phyloP scores from a whole-genome alignment of 92 coral and sea anemone species.

The Epizoanthus ramosus region DNA sequence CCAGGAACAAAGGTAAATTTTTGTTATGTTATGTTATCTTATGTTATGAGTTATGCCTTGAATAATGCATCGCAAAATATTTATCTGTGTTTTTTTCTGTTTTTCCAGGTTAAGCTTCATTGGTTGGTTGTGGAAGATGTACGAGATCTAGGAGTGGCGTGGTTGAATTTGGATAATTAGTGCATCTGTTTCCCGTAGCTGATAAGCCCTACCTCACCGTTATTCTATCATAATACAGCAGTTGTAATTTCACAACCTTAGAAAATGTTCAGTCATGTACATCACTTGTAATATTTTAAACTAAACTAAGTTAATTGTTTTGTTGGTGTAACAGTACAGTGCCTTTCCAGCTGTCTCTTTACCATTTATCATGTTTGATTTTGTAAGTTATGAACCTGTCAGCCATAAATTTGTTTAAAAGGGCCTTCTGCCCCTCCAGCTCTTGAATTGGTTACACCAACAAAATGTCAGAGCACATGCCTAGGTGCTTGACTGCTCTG shows the following conservation, averaged over 20 bases:
- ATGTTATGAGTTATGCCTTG: not conserved
- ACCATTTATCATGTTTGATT: not conserved
- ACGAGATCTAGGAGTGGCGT: not conserved
- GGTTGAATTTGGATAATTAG: not conserved
- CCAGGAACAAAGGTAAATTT: not conserved
- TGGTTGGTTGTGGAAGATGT: not conserved
- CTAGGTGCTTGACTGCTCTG: slow-evolving; percentile 48
- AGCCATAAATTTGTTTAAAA: too few species aligned
- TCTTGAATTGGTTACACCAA: too few species aligned
- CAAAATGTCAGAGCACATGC: slow-evolving; percentile 25
- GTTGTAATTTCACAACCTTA: slow-evolving; percentile 6
- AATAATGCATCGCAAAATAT: not conserved
- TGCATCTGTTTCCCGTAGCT: not conserved
- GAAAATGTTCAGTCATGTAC: not conserved
- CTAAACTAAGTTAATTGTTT: too few species aligned
- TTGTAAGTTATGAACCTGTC: too few species aligned
- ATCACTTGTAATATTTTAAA: not conserved
- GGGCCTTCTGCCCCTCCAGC: too few species aligned
- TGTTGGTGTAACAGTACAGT: not conserved
- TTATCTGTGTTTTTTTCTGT: not conserved
- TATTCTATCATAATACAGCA: not conserved
- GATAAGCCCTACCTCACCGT: not conserved
- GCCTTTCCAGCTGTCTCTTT: not conserved
- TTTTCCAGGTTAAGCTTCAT: too few species aligned
- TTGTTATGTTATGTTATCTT: not conserved